phyloP scores from a whole-genome alignment of 2,888 invertebrate genomes.

The Cephonodes hylas region DNA sequence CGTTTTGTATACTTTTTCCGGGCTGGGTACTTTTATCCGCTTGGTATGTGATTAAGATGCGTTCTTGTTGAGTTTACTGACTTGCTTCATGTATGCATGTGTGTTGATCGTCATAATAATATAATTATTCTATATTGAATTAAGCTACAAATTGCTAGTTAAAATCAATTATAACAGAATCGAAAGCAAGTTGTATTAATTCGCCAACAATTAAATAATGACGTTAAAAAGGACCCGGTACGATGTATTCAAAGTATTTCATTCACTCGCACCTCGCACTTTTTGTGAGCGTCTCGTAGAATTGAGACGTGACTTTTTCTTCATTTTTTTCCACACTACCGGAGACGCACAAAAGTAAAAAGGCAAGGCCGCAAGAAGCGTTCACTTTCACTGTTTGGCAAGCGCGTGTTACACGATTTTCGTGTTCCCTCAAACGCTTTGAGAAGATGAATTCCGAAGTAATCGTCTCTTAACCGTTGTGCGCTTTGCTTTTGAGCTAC shows the following conservation, averaged over 20 bases:
- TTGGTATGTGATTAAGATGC: not conserved
- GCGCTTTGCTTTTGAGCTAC: not conserved
- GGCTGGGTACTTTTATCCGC: not conserved
- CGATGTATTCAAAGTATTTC: not conserved
- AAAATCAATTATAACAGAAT: too few relatives aligned
- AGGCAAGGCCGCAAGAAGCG: constrained; percentile 60
- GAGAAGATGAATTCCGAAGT: constrained; percentile 37
- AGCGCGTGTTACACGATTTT: constrained; percentile 43
- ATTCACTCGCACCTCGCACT: not conserved
- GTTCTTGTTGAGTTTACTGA: too few relatives aligned
- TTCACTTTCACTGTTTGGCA: constrained; percentile 66
- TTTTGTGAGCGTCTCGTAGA: constrained; percentile 13
- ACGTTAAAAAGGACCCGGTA: not conserved
- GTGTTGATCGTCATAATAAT: too few relatives aligned
- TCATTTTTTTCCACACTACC: constrained; percentile 24
- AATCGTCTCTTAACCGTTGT: constrained; percentile 33
- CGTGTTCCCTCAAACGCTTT: constrained; percentile 35
- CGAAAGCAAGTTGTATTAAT: not conserved
- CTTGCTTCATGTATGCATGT: too few relatives aligned
- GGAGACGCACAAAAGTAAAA: constrained; percentile 30
- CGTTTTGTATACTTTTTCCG: not conserved
- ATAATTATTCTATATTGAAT: too few relatives aligned
- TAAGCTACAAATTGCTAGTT: too few relatives aligned
- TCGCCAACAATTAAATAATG: not conserved
- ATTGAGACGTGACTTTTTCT: constrained; percentile 11